phyloP scores from a whole-genome alignment of 2,888 invertebrate species.

The Boloria selene region DNA sequence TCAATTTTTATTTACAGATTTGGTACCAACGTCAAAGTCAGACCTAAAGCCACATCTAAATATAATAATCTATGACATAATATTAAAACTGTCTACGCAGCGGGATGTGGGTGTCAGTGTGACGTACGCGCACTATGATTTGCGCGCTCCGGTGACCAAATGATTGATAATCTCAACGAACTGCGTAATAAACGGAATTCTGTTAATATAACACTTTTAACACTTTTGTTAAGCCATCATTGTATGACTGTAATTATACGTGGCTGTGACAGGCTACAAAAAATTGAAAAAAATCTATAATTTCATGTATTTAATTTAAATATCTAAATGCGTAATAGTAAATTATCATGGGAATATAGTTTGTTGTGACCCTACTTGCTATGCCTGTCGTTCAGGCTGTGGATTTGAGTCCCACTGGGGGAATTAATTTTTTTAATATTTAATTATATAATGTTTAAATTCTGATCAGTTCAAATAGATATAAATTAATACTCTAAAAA shows the following conservation, averaged over 20 bases:
- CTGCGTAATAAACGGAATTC: slow-evolving; percentile 64
- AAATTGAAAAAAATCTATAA: too few relatives aligned
- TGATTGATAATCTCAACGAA: slow-evolving; percentile 73
- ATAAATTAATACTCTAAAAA: too few relatives aligned
- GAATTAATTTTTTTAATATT: too few relatives aligned
- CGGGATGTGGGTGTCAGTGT: slow-evolving; percentile 74
- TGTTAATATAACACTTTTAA: slow-evolving; percentile 51
- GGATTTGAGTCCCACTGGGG: too few relatives aligned
- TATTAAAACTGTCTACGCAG: slow-evolving; percentile 22
- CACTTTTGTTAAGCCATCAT: slow-evolving; percentile 35
- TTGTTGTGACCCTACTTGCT: too few relatives aligned
- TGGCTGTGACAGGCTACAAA: too few relatives aligned
- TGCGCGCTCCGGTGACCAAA: slow-evolving; percentile 76
- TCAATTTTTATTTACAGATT: not conserved
- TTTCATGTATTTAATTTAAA: not conserved
- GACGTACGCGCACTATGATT: slow-evolving; percentile 77
- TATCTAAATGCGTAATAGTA: too few relatives aligned
- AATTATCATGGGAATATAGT: too few relatives aligned
- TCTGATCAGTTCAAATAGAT: too few relatives aligned
- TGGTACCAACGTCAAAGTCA: not conserved
- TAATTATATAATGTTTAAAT: too few relatives aligned
- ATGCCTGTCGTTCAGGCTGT: too few relatives aligned
- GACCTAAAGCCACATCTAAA: not conserved
- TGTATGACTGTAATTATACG: slow-evolving; percentile 6
- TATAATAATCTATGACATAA: slow-evolving; percentile 4